Conservation (phyloP, 37 sponge, comb jelly and placozoan species). For the Beroe ovata region DNA sequence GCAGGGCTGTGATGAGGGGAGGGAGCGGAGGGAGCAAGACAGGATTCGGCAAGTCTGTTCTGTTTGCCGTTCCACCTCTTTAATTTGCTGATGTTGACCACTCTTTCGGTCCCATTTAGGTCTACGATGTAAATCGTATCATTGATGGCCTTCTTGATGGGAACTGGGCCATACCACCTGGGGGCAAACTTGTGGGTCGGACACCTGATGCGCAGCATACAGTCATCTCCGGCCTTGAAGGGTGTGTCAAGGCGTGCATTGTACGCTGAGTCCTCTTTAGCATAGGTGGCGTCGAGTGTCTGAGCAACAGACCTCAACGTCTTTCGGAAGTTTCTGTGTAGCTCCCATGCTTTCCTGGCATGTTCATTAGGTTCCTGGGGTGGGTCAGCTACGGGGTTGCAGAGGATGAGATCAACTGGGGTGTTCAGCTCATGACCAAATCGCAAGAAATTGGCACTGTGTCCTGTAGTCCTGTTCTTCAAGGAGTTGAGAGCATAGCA, state of each 20-base stretch:
- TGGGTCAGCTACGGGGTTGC: too few species aligned
- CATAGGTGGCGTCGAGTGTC: background rate
- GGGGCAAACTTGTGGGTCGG: background rate
- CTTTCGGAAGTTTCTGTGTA: background rate
- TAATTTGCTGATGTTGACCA: too few species aligned
- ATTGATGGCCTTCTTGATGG: too few species aligned
- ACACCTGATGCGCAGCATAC: too few species aligned
- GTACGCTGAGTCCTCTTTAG: background rate
- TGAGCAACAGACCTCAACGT: background rate
- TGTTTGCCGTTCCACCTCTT: too few species aligned
- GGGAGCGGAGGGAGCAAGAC: too few species aligned
- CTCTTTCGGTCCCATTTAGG: too few species aligned
- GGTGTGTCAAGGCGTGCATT: background rate
- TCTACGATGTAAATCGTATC: too few species aligned
- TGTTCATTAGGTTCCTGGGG: background rate
- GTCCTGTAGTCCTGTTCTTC: background rate
- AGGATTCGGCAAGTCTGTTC: too few species aligned
- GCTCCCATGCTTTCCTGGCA: background rate
- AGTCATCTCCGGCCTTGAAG: background rate
- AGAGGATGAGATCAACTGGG: too few species aligned
- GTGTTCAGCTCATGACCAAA: background rate
- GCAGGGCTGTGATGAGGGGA: too few species aligned
- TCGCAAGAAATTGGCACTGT: background rate
- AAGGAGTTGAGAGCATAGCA: constrained; percentile 1
- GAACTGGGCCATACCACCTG: background rate